Conservation (phyloP, 2,888 invertebrate genomes). For the Kryphioiulus occultus region DNA sequence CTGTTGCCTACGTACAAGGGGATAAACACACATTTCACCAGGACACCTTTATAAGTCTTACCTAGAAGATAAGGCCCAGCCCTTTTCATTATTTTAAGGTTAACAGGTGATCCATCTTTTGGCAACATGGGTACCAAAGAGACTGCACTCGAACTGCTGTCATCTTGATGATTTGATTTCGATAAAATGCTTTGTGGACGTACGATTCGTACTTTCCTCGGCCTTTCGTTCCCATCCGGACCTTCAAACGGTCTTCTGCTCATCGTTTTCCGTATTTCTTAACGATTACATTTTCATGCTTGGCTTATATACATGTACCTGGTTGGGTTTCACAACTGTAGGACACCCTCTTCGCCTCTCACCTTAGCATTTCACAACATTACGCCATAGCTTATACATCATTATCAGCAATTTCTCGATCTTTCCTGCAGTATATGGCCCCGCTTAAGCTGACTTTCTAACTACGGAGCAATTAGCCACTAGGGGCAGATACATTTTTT, state of each 20-base stretch:
- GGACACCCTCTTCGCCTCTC: neutral
- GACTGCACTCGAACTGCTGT: neutral
- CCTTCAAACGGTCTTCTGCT: slow-evolving; percentile 11
- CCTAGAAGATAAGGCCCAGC: slow-evolving; percentile 73
- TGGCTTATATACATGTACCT: neutral
- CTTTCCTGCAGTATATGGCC: too few relatives aligned
- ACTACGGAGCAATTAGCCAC: neutral
- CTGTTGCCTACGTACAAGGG: too few relatives aligned
- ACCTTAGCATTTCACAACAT: slow-evolving; percentile 10
- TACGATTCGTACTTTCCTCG: slow-evolving; percentile 38
- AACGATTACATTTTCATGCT: neutral
- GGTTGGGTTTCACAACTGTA: neutral
- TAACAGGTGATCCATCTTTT: slow-evolving; percentile 66
- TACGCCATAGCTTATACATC: neutral
- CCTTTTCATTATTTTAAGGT: slow-evolving; percentile 64
- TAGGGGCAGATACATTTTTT: neutral
- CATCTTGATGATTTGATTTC: neutral
- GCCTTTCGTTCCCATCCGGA: slow-evolving; percentile 37
- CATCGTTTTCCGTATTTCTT: neutral
- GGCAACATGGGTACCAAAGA: neutral
- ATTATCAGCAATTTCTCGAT: neutral
- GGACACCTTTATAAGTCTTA: slow-evolving; percentile 54
- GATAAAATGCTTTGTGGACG: neutral
- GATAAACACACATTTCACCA: too few relatives aligned
- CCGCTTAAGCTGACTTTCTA: neutral